Conservation (phyloP, 2,113 vertebrate genomes). For the Dipodomys merriami region DNA sequence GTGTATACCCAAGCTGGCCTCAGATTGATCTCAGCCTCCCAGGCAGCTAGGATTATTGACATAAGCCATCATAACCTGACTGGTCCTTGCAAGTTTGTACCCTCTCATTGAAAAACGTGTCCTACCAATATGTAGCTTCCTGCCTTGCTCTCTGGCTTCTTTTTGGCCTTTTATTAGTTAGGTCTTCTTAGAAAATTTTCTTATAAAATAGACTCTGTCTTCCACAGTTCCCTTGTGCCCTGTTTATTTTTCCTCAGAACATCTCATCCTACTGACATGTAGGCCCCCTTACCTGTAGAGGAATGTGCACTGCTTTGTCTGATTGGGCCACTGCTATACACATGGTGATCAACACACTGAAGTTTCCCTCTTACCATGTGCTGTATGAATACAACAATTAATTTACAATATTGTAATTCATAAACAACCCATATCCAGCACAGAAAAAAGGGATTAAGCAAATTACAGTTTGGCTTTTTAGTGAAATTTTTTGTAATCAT, state of each 20-base stretch:
- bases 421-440: background rate
- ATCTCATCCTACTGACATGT: too few relatives aligned
- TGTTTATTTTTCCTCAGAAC: background rate
- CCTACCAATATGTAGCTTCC: background rate
- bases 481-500: slow-evolving; percentile 2
- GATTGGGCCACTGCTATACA: background rate
- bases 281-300: background rate
- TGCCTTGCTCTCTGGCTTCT: background rate
- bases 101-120: background rate
- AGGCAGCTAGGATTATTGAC: too few relatives aligned
- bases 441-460: slow-evolving; percentile 13
- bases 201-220: background rate
- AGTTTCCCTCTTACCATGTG: background rate
- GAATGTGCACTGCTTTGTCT: background rate
- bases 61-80: too few relatives aligned
- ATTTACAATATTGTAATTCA: background rate
- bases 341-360: background rate
- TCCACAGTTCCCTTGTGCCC: background rate
- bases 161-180: background rate
- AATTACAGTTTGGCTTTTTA: slow-evolving; percentile 8
- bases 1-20: too few relatives aligned
- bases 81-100: background rate
- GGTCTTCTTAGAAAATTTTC: background rate
- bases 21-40: too few relatives aligned
- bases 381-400: background rate